Conservation (phyloP, 2,797 vertebrate genomes). For the Capromys pilorides region DNA sequence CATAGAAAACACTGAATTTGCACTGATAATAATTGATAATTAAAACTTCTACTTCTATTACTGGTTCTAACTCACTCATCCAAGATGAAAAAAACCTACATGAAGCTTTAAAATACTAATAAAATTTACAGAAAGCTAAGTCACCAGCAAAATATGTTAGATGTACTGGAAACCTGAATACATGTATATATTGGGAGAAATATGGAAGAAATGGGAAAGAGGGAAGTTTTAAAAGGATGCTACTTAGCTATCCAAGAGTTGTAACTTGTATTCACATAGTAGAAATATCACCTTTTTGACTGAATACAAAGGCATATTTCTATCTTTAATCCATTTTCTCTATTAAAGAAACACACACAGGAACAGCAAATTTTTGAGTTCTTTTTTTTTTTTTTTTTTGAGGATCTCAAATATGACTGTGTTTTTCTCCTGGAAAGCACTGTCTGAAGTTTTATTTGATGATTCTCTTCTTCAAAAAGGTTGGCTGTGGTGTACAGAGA, state of each 20-base stretch:
- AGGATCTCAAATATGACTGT: not conserved
- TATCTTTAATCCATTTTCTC: not conserved
- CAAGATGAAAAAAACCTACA: slow-evolving; percentile 29
- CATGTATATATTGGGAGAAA: not conserved
- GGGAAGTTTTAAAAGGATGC: not conserved
- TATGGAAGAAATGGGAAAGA: not conserved
- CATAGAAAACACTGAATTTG: slow-evolving; percentile 47
- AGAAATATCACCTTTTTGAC: not conserved
- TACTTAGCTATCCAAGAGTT: slow-evolving; percentile 27
- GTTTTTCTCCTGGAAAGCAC: slow-evolving; percentile 21
- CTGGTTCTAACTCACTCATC: not conserved
- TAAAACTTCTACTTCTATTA: slow-evolving; percentile 45
- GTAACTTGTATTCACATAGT: not conserved
- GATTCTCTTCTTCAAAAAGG: slow-evolving; percentile 44
- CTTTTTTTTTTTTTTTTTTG: slow-evolving; percentile 44
- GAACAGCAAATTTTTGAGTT: too few relatives aligned
- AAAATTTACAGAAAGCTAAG: slow-evolving; percentile 43
- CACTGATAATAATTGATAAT: slow-evolving; percentile 60
- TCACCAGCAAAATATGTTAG: slow-evolving; percentile 23
- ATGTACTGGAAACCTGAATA: not conserved
- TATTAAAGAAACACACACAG: too few relatives aligned
- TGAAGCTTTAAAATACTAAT: slow-evolving; percentile 53
- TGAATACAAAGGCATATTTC: slow-evolving; percentile 31
- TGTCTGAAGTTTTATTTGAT: slow-evolving; percentile 51
- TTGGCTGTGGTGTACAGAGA: not conserved